Conservation (phyloP, 1,140 invertebrate genomes). For the Pomacea maculata region DNA sequence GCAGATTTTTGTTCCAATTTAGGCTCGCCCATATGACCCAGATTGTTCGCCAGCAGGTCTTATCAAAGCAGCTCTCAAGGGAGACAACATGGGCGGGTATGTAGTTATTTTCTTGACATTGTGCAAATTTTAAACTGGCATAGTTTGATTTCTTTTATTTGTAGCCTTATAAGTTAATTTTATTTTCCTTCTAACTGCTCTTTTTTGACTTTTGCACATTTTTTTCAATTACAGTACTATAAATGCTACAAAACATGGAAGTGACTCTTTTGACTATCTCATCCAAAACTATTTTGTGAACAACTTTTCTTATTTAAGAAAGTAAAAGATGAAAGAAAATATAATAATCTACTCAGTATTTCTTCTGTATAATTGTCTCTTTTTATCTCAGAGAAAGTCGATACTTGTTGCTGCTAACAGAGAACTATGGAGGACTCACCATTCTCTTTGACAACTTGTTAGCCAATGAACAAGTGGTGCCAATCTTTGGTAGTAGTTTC, state of each 20-base stretch:
- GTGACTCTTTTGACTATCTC: too few relatives aligned
- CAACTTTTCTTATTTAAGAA: too few relatives aligned
- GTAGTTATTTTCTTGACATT: background rate
- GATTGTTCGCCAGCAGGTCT: constrained; percentile 33
- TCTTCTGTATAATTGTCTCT: background rate
- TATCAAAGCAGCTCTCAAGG: constrained; percentile 39
- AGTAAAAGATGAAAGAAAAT: background rate
- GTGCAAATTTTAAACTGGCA: background rate
- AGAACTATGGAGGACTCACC: constrained; percentile 57
- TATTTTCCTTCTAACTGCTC: too few relatives aligned
- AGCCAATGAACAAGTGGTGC: constrained; percentile 30
- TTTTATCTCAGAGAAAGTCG: constrained; percentile 51
- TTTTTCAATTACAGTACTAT: too few relatives aligned
- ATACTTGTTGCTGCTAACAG: constrained; percentile 59
- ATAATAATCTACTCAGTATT: background rate
- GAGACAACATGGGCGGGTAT: constrained; percentile 34
- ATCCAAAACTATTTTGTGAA: too few relatives aligned
- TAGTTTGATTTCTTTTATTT: too few relatives aligned
- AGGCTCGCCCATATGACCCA: constrained; percentile 33
- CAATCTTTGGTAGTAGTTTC: constrained; percentile 63
- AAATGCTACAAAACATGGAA: too few relatives aligned
- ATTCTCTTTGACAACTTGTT: constrained; percentile 54
- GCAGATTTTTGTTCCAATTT: constrained; percentile 13
- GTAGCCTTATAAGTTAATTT: too few relatives aligned
- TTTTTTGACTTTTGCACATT: too few relatives aligned